Evolutionary conservation across 2,113 vertebrate genomes (phyloP).

Genomic region (Nymphicus hollandicus): DNA sequence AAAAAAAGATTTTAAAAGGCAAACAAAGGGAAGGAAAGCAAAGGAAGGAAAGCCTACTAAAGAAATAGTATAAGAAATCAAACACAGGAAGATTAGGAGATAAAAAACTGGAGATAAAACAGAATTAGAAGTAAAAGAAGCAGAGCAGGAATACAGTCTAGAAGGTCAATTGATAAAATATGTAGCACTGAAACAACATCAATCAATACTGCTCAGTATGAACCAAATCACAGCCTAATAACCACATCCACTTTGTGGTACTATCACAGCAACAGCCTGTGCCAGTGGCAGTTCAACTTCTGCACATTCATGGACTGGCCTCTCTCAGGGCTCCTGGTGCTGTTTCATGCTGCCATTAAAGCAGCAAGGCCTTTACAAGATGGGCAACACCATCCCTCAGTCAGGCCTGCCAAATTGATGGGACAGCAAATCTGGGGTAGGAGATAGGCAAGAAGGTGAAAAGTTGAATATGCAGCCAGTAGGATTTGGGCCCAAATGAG

Average conservation of each 20-base stretch:
- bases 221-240: slow-evolving; percentile 66
- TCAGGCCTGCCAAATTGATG: background rate
- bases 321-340: background rate
- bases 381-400: accelerated
- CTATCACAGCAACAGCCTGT: slow-evolving; percentile 54
- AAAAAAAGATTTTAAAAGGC: background rate
- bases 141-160: slow-evolving; percentile 48
- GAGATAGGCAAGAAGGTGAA: background rate
- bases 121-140: slow-evolving; percentile 60
- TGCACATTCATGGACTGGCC: background rate
- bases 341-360: background rate
- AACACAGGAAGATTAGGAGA: slow-evolving; percentile 48
- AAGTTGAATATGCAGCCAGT: background rate
- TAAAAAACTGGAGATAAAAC: slow-evolving; percentile 58
- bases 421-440: background rate
- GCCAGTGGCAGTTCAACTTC: background rate
- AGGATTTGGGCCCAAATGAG: background rate
- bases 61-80: slow-evolving; percentile 49
- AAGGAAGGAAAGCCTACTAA: background rate
- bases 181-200: slow-evolving; percentile 55
- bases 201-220: slow-evolving; percentile 67
- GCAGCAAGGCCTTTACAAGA: background rate
- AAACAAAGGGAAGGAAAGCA: slow-evolving; percentile 5
- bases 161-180: slow-evolving; percentile 74
- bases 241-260: slow-evolving; percentile 57